Evolutionary conservation across 2,113 vertebrate genomes (phyloP).

Genomic region (Pterophyllum scalare): DNA sequence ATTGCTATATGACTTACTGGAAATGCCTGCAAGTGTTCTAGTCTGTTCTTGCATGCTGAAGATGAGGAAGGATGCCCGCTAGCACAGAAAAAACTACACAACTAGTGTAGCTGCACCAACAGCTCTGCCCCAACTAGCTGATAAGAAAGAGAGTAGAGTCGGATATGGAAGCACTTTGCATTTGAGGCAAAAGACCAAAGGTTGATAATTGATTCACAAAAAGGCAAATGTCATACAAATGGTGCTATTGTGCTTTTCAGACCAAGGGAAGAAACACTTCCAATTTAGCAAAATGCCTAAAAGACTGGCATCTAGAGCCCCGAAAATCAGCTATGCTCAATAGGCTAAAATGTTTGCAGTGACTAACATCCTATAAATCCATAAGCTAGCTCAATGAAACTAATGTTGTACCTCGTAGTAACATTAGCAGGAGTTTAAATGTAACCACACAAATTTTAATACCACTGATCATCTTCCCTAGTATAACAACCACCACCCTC

Average conservation of each 20-base stretch:
- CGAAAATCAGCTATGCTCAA: neutral
- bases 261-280: neutral
- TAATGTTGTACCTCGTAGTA: neutral
- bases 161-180: no score
- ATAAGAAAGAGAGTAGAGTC: neutral
- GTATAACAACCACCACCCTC: neutral
- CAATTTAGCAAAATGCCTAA: neutral
- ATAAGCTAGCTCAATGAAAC: neutral
- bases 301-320: neutral
- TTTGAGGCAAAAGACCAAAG: neutral
- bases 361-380: neutral
- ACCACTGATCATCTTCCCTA: neutral
- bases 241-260: no score
- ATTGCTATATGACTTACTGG: no score
- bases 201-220: neutral
- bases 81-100: neutral
- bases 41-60: neutral
- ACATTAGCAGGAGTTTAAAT: neutral
- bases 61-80: neutral
- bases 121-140: neutral
- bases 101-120: neutral
- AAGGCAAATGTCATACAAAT: neutral
- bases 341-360: rapidly evolving
- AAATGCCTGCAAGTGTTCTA: neutral
- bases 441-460: neutral